Percentiles rank a stretch among this genome's conserved stretches.
phyloP scores from a whole-genome alignment of 1,140 invertebrate species.

The Pseudoatta argentina region DNA sequence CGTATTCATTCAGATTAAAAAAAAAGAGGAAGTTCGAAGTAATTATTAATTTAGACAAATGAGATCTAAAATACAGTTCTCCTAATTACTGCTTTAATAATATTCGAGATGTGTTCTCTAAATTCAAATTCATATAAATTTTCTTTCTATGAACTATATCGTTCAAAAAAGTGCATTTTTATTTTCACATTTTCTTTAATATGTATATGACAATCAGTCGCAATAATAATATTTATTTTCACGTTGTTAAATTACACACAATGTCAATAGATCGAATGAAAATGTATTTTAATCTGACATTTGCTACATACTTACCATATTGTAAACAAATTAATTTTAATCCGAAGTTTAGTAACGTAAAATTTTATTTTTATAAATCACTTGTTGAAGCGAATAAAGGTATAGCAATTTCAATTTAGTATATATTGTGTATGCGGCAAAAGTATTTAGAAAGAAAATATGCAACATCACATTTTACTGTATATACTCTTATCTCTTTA shows the following conservation, averaged over 20 bases:
- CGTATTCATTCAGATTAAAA: constrained; percentile 33
- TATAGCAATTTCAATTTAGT: constrained; percentile 11
- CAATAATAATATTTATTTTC: constrained; percentile 52
- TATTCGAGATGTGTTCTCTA: not conserved
- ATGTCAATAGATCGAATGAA: constrained; percentile 6
- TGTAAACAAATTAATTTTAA: constrained; percentile 44
- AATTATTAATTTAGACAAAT: not conserved
- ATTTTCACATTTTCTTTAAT: constrained; percentile 45
- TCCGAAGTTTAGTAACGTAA: constrained; percentile 12
- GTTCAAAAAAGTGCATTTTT: not conserved
- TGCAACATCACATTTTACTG: constrained; percentile 33
- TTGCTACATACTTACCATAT: constrained; percentile 16
- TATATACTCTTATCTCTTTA: constrained; percentile 26
- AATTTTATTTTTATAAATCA: constrained; percentile 31
- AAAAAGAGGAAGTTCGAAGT: not conserved
- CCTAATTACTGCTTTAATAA: not conserved
- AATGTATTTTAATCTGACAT: constrained; percentile 15
- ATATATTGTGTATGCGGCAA: constrained; percentile 24
- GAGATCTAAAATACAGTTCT: constrained; percentile 7
- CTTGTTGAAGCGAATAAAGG: constrained; percentile 1
- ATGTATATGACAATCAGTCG: constrained; percentile 17
- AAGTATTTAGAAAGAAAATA: constrained; percentile 31
- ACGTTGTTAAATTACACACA: constrained; percentile 2
- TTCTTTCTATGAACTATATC: not conserved
- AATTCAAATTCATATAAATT: not conserved